These are phyloP conservation scores for Cataglyphis livida DNA, from an alignment of 2,888 invertebrate genomes.

Conservation along the genomic window DNA sequence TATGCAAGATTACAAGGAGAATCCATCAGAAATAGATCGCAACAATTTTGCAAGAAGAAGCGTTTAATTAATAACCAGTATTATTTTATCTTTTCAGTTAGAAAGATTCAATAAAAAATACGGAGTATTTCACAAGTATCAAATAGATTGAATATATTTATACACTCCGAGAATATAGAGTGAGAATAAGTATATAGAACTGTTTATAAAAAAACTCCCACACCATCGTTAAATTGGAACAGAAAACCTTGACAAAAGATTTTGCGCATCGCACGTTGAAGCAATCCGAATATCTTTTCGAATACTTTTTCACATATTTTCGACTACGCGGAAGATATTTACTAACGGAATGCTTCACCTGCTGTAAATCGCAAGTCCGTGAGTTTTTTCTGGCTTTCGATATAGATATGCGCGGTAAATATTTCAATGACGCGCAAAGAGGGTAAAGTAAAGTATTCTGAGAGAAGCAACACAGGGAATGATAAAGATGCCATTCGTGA, in stretches of 20 bases:
- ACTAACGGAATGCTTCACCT: background rate
- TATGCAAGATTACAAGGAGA: constrained; percentile 19
- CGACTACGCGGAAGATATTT: background rate
- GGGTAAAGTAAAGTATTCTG: background rate
- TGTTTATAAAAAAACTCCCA: background rate
- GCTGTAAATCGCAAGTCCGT: background rate
- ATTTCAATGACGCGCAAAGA: background rate
- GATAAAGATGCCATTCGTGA: background rate
- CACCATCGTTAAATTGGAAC: background rate
- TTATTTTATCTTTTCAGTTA: background rate
- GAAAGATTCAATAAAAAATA: background rate
- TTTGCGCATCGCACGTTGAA: background rate
- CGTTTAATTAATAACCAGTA: background rate
- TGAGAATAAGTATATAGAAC: background rate
- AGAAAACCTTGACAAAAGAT: background rate
- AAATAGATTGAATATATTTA: background rate
- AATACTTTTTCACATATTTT: background rate
- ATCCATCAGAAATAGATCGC: constrained; percentile 16
- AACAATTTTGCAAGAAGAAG: background rate
- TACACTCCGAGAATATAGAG: background rate
- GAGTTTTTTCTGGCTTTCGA: background rate
- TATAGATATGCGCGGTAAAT: background rate
- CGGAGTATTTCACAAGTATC: background rate
- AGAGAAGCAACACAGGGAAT: background rate
- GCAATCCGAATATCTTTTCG: background rate